Base-by-base conservation (phyloP, 2,113 vertebrate genomes). In the Nettapus auritus region DNA sequence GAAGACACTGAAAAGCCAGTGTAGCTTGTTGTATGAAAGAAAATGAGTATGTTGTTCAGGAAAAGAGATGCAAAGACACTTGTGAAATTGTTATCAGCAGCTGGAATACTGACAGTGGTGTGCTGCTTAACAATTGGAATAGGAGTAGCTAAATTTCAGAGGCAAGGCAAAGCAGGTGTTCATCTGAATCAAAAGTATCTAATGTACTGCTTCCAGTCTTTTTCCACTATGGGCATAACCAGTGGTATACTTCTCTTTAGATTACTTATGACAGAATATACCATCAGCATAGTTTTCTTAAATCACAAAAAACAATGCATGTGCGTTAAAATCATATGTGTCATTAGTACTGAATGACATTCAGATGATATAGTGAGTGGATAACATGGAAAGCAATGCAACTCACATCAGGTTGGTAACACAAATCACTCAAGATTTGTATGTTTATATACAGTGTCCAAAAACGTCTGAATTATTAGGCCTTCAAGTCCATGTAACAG, bases 121-220 rank as follows among this genome's bases (percentile, higher is more conserved):
- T 74, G 42, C 15, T 31, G n/a, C 15, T 83, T 63, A 86, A 9
- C 52, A 83, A 77, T 90, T 88, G 73, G 31, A 93, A 86, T 11
- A 75, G 52, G 19, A 86, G 17, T 48, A 55, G 73, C 46, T 94
- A 88, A 40, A 88, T 94, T 88, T 96, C 63, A 74, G 86, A 74
- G 50, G 17, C 3, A 20, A 86, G 28, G 12, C 83, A n/a, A 95
- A 83, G 38, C 33, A 56, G 22, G 62, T 66, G 40, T 73, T 82
- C 67, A 62, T 4, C 36, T 36, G 16, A 90, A 40, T 52, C 10
- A 80, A 86, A 89, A 92, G 21, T 70, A 57, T 34, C 50, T 46
- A 73, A 28, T 81, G 13, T 9, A 88, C 11, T 75, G 87, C 50
- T 50, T 89, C 28, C n/a, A 50, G 11, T 86, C 28, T 73, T 9